Evolutionary conservation across 2,113 vertebrate species (phyloP).

Genomic region (Urocitellus parryii): DNA sequence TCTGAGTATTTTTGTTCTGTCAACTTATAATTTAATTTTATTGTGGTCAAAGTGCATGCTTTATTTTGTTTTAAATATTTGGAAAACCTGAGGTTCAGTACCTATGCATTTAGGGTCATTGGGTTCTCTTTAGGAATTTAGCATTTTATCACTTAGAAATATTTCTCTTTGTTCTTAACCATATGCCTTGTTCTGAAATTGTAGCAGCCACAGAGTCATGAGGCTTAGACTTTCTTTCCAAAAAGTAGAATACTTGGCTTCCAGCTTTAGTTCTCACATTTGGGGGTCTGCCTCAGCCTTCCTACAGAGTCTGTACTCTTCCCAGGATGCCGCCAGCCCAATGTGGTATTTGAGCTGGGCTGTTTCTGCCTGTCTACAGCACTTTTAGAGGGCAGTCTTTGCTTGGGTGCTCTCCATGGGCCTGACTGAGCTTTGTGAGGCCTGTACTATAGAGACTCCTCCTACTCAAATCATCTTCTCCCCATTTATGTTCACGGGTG

Average conservation of each 20-base stretch:
- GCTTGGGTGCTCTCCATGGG: background rate
- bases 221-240: background rate
- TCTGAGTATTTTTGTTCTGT: background rate
- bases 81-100: background rate
- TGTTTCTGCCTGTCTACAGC: background rate
- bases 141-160: background rate
- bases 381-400: background rate
- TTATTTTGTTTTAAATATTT: constrained; percentile 33
- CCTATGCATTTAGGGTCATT: background rate
- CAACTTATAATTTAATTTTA: background rate
- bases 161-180: background rate
- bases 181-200: background rate
- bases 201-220: background rate
- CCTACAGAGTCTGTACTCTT: background rate
- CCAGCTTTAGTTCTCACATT: background rate
- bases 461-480: background rate
- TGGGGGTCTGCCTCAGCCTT: background rate
- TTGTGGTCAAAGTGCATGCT: background rate
- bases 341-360: background rate
- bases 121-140: background rate
- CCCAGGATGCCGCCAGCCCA: background rate
- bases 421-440: background rate
- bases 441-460: background rate
- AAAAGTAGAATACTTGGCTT: background rate
- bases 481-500: background rate